phyloP scores from a whole-genome alignment of 2,888 invertebrate species.

The Drosophila mimetica region DNA sequence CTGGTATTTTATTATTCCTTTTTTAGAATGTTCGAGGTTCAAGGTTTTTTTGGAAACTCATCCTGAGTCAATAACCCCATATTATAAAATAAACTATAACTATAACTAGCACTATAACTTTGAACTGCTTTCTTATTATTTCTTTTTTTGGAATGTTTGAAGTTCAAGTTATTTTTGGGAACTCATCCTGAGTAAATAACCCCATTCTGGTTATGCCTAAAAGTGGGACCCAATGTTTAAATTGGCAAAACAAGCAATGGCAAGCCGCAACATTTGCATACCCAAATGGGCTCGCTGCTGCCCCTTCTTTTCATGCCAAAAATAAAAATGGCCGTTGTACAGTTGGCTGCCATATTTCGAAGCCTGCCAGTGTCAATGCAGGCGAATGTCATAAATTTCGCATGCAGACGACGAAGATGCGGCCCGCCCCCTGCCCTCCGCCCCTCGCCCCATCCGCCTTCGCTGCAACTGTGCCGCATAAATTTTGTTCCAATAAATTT shows the following conservation, averaged over 20 bases:
- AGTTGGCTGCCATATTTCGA: slow-evolving; percentile 59
- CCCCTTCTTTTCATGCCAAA: slow-evolving; percentile 1
- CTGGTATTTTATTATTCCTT: neutral
- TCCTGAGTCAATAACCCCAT: slow-evolving; percentile 2
- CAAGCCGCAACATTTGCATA: slow-evolving; percentile 43
- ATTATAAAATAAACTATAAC: too few species aligned
- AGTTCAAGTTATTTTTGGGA: neutral
- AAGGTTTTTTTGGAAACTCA: neutral
- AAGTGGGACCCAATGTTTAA: slow-evolving; percentile 6
- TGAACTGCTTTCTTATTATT: too few species aligned
- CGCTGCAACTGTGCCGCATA: slow-evolving; percentile 44
- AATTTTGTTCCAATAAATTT: slow-evolving; percentile 79
- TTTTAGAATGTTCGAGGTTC: neutral
- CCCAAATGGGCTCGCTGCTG: slow-evolving; percentile 8
- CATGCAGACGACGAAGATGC: slow-evolving; percentile 37
- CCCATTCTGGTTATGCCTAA: neutral
- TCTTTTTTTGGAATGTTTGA: neutral
- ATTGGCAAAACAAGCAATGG: slow-evolving; percentile 15
- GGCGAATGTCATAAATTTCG: slow-evolving; percentile 68
- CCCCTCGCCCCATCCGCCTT: neutral
- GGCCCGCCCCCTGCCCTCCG: neutral
- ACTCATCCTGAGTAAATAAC: slow-evolving; percentile 1
- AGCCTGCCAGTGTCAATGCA: slow-evolving; percentile 69
- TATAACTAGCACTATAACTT: too few species aligned
- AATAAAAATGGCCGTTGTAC: slow-evolving; percentile 29